A percentile compares a stretch with the other conserved stretches of the same genome.
These are phyloP conservation scores for Gortyna flavago DNA, from an alignment of 2,888 invertebrate species.

Conservation along the genomic window DNA sequence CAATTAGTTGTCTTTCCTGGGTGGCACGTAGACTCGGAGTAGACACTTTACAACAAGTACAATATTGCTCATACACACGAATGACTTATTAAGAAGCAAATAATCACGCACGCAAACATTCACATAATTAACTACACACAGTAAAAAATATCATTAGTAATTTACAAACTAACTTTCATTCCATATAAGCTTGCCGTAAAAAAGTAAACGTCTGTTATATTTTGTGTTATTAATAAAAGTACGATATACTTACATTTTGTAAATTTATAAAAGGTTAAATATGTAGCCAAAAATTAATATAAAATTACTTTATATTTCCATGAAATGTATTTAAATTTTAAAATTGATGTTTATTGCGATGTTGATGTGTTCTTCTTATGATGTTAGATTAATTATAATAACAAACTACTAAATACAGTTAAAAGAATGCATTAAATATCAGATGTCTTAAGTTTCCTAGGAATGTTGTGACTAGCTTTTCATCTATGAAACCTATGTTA, in stretches of 20 bases:
- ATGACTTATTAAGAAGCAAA: constrained; percentile 15
- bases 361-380: constrained; percentile 32
- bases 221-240: constrained; percentile 47
- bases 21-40: constrained; percentile 41
- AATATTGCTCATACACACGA: constrained; percentile 25
- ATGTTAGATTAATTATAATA: constrained; percentile 22
- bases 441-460: constrained; percentile 8
- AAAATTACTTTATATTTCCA: constrained; percentile 40
- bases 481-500: constrained; percentile 13
- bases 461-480: constrained; percentile 16
- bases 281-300: constrained; percentile 37
- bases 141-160: constrained; percentile 20
- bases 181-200: constrained; percentile 41
- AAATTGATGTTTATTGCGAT: constrained; percentile 44
- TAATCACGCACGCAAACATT: constrained; percentile 31
- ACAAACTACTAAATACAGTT: constrained; percentile 1
- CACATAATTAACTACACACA: constrained; percentile 28
- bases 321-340: constrained; percentile 20
- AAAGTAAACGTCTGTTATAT: constrained; percentile 27
- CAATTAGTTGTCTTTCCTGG: constrained; percentile 31
- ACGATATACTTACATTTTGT: constrained; percentile 58
- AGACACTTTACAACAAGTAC: constrained; percentile 26
- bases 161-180: constrained; percentile 32
- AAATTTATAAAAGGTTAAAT: constrained; percentile 59
- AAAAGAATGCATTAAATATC: constrained; percentile 10